A percentile compares a stretch with the other conserved stretches of the same genome.
Conservation (phyloP, 2,113 vertebrate genomes). For the Spea multiplicata region DNA sequence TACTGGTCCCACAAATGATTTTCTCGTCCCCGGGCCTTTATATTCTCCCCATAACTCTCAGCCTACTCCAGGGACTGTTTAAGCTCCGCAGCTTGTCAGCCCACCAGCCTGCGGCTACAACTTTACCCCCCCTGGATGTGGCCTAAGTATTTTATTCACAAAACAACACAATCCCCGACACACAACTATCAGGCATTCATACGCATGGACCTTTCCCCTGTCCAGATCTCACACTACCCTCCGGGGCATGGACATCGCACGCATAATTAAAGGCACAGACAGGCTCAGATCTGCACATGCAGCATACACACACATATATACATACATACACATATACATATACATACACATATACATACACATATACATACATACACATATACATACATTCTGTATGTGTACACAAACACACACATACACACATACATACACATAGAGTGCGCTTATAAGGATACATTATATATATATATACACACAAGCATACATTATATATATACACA, state of each 20-base stretch:
- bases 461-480: no score
- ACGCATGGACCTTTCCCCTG: constrained; percentile 9
- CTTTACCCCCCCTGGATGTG: constrained; percentile 32
- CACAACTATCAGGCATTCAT: background rate
- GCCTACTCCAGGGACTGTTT: constrained; percentile 2
- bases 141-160: constrained; percentile 1
- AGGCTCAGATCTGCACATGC: background rate
- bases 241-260: background rate
- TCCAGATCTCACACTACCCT: background rate
- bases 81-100: constrained; percentile 10
- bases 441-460: no score
- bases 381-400: background rate
- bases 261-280: background rate
- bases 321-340: background rate
- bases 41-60: background rate
- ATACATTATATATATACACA: no score
- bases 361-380: background rate
- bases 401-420: no score
- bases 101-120: constrained; percentile 14
- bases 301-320: no score
- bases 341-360: background rate
- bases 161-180: constrained; percentile 4
- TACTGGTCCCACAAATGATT: constrained; percentile 7
- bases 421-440: no score
- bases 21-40: background rate